These are phyloP conservation scores for Elgonia sp. DNA, from an alignment of 2,888 invertebrate genomes.

Conservation along the genomic window DNA sequence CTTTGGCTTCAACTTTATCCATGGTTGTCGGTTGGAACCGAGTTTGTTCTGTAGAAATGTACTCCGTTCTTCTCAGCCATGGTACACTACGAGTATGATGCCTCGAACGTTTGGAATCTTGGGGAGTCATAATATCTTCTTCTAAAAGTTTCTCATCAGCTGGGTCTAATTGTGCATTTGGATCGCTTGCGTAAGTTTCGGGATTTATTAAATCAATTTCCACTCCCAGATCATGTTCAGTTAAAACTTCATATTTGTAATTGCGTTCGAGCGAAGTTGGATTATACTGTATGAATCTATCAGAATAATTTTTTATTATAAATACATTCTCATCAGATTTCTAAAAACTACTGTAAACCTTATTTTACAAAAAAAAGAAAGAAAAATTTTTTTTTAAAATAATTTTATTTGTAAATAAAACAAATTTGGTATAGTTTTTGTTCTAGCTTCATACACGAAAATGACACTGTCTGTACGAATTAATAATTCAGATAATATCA, in stretches of 20 bases:
- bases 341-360: too few relatives aligned
- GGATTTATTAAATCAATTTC: slow-evolving; percentile 98
- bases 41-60: slow-evolving; percentile 99
- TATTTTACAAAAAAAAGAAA: too few relatives aligned
- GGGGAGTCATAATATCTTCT: slow-evolving; percentile 96
- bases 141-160: slow-evolving; percentile 98
- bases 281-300: slow-evolving; percentile 96
- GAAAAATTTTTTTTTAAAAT: too few relatives aligned
- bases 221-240: slow-evolving; percentile 99
- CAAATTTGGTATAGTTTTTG: too few relatives aligned
- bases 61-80: slow-evolving; percentile 99
- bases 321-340: background rate
- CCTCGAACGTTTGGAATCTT: slow-evolving; percentile 95
- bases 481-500: too few relatives aligned
- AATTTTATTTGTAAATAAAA: too few relatives aligned
- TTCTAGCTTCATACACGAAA: too few relatives aligned
- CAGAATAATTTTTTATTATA: slow-evolving; percentile 11
- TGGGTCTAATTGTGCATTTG: slow-evolving; percentile 92
- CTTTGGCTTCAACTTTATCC: slow-evolving; percentile 99
- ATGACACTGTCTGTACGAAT: too few relatives aligned
- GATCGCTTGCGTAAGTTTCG: slow-evolving; percentile 95
- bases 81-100: slow-evolving; percentile 99
- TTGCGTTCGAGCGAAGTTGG: slow-evolving; percentile 97
- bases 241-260: slow-evolving; percentile 98
- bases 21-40: slow-evolving; percentile 98